Evolutionary conservation across 2,113 vertebrate genomes (phyloP), one percentile per base, ranked within the genome.

Genomic region (Zosterops lateralis): DNA sequence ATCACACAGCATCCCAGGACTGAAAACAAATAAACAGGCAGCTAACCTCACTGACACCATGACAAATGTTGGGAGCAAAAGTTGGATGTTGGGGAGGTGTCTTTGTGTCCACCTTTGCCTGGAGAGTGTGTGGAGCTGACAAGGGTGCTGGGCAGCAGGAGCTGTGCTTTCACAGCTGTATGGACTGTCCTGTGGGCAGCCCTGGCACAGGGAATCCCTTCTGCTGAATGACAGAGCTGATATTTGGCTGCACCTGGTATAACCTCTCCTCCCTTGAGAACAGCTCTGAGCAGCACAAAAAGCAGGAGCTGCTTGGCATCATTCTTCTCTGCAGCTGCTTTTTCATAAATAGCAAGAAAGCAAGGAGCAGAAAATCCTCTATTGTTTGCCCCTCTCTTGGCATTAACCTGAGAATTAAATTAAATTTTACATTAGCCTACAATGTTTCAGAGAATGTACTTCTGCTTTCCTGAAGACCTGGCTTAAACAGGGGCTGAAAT

Each of bases 11-110:
- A 80, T 60, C 85, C 68, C 84, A 82, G 64, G 78, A 94, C 7
- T 0, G 20, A 93, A 96, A 95, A 83, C 57, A 96, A 97, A 92
- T 57, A 94, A 95, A 95, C 94, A 95, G 40, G 51, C 82, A 93
- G 87, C 91, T 48, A 91, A 84, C 75, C 91, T 95, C 51, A 7
- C 60, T 86, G 75, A 80, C 91, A 86, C 44, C 84, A 83, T 78
- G 74, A 47, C 93, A 96, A 93, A 93, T 88, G 87, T 14, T 47
- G 34, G 67, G 60, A 80, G 84, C 75, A 83, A 22, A 88, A 91
- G 72, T 18, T 64, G 60, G 60, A 81, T 60, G 64, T 8, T 88
- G 60, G 36, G 64, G 60, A 83, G 75, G 44, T 73, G 90, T 87
- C 74, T 67, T 57, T 60, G 47, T 14, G 47, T 15, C 67, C 56